These are phyloP conservation scores for Pangasius sanitwongsei DNA, from an alignment of 2,797 vertebrate genomes.

Conservation along the genomic window DNA sequence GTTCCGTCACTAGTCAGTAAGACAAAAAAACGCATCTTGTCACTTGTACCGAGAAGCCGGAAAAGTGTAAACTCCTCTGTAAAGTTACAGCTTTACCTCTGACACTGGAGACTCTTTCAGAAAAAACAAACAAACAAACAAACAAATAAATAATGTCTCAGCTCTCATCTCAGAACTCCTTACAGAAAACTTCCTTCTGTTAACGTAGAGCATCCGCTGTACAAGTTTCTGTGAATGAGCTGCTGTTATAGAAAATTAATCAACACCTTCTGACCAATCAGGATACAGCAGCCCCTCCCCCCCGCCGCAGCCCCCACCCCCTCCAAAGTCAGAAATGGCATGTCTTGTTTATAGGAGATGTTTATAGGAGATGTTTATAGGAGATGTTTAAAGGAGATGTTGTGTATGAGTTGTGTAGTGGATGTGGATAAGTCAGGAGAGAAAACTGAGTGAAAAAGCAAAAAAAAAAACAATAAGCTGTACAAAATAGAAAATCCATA, in stretches of 20 bases:
- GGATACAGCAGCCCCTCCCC: background rate
- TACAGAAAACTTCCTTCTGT: no score
- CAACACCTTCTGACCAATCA: background rate
- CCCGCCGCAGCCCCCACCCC: no score
- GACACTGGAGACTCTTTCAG: background rate
- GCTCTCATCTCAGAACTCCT: no score
- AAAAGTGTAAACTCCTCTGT: no score
- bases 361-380: background rate
- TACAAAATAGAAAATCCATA: background rate
- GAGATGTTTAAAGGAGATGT: background rate
- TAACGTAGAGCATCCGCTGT: no score
- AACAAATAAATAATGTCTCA: background rate
- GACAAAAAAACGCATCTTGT: background rate
- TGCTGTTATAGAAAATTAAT: background rate
- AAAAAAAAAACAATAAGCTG: background rate
- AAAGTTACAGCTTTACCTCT: background rate
- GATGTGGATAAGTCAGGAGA: background rate
- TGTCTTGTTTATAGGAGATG: background rate
- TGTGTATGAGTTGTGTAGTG: background rate
- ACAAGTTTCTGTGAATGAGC: no score
- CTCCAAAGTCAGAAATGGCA: background rate
- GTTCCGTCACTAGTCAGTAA: background rate
- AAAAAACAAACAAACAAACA: no score
- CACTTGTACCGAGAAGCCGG: no score
- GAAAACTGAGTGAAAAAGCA: background rate